These are phyloP conservation scores for Cabera pusaria DNA, from an alignment of 2,888 invertebrate species.

Conservation along the genomic window DNA sequence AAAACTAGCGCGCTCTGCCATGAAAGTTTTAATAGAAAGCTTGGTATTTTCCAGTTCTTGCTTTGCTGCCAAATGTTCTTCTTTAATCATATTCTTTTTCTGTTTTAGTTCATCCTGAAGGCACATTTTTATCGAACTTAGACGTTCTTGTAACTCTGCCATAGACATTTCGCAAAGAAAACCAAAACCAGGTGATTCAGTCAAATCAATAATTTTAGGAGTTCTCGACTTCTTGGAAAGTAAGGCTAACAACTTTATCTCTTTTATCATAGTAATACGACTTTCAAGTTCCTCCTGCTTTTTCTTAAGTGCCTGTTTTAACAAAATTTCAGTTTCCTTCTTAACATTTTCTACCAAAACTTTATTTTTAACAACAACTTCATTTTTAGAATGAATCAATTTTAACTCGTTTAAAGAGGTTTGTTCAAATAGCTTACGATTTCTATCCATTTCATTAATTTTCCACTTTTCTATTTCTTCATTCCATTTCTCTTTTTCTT, in stretches of 20 bases:
- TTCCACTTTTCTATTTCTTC: constrained; percentile 79
- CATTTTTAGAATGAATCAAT: constrained; percentile 56
- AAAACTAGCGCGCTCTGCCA: constrained; percentile 52
- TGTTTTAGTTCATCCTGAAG: constrained; percentile 78
- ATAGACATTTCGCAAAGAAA: constrained; percentile 86
- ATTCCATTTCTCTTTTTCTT: constrained; percentile 73
- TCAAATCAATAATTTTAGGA: constrained; percentile 83
- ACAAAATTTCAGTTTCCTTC: constrained; percentile 52
- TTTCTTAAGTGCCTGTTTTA: constrained; percentile 63
- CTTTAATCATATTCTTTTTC: constrained; percentile 68
- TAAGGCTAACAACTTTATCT: constrained; percentile 72
- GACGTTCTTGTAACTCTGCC: constrained; percentile 83
- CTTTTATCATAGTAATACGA: constrained; percentile 73
- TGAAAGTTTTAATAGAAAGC: constrained; percentile 61
- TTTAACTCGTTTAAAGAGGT: constrained; percentile 56
- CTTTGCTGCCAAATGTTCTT: constrained; percentile 68
- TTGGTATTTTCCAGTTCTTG: constrained; percentile 73
- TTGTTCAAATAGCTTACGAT: constrained; percentile 71
- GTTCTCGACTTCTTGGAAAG: constrained; percentile 77
- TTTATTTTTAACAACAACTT: constrained; percentile 51
- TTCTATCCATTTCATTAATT: constrained; percentile 70
- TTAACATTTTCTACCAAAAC: constrained; percentile 55
- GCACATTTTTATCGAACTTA: constrained; percentile 72
- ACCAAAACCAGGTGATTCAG: constrained; percentile 82
- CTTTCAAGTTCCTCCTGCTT: constrained; percentile 78